Percentiles rank a stretch among this genome's conserved stretches.
phyloP scores from a whole-genome alignment of 2,113 vertebrate species.

The Mesocricetus auratus region DNA sequence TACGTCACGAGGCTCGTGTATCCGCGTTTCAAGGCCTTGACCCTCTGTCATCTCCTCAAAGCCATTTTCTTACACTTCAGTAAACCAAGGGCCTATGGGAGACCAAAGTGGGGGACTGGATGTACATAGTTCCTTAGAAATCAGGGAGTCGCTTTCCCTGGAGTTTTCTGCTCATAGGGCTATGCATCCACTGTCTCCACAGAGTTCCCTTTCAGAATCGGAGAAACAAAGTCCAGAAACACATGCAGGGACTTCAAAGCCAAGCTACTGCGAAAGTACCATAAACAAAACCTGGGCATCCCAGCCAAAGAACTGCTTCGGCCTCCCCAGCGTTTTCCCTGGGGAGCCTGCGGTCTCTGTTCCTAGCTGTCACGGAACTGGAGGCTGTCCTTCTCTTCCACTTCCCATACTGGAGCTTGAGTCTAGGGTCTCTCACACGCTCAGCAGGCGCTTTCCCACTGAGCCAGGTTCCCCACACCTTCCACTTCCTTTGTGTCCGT shows the following conservation, averaged over 20 bases:
- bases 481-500: not conserved
- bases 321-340: not conserved
- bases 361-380: not conserved
- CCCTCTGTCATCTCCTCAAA: not conserved
- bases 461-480: not conserved
- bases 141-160: not conserved
- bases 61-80: slow-evolving; percentile 48
- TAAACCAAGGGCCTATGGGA: not conserved
- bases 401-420: not conserved
- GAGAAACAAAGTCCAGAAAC: not conserved
- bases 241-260: not conserved
- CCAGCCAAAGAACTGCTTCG: not conserved
- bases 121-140: not conserved
- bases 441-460: not conserved
- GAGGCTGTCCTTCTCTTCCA: too few species aligned
- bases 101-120: not conserved
- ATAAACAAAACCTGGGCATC: not conserved
- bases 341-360: not conserved
- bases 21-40: not conserved
- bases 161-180: slow-evolving; percentile 8
- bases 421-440: not conserved
- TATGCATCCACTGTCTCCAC: not conserved
- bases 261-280: not conserved
- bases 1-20: not conserved
- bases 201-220: slow-evolving; percentile 15